Evolutionary conservation across 2,888 invertebrate genomes (phyloP).

Genomic region (Amphimallon solstitiale): DNA sequence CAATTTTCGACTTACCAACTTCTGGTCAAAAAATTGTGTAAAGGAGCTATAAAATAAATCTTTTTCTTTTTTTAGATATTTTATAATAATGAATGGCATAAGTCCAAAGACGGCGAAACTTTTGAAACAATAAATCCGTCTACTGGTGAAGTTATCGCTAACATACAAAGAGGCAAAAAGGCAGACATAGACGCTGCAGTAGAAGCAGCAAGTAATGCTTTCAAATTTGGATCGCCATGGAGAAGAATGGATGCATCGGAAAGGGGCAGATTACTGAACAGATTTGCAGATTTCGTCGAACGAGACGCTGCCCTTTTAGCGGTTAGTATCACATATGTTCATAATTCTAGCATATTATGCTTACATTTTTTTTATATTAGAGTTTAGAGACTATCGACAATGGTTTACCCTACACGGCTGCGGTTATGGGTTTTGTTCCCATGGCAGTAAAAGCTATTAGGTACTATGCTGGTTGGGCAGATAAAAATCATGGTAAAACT

Average conservation of each 20-base stretch:
- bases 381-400: constrained; percentile 95
- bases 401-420: constrained; percentile 85
- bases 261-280: constrained; percentile 79
- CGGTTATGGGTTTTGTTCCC: constrained; percentile 76
- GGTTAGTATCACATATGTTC: constrained; percentile 65
- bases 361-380: constrained; percentile 60
- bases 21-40: no score
- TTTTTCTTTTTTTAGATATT: constrained; percentile 80
- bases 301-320: constrained; percentile 82
- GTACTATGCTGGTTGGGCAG: constrained; percentile 95
- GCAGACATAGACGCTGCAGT: constrained; percentile 85
- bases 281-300: constrained; percentile 85
- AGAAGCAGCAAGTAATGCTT: constrained; percentile 80
- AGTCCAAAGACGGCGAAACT: constrained; percentile 86
- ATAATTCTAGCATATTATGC: not conserved
- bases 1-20: no score
- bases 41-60: no score
- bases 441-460: constrained; percentile 73
- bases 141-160: constrained; percentile 80
- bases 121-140: constrained; percentile 88
- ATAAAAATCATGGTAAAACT: constrained; percentile 81
- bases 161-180: constrained; percentile 80
- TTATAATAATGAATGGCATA: constrained; percentile 97
- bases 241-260: constrained; percentile 87
- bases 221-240: constrained; percentile 82